Conservation (phyloP, 2,113 vertebrate genomes). For the Zootoca vivipara region DNA sequence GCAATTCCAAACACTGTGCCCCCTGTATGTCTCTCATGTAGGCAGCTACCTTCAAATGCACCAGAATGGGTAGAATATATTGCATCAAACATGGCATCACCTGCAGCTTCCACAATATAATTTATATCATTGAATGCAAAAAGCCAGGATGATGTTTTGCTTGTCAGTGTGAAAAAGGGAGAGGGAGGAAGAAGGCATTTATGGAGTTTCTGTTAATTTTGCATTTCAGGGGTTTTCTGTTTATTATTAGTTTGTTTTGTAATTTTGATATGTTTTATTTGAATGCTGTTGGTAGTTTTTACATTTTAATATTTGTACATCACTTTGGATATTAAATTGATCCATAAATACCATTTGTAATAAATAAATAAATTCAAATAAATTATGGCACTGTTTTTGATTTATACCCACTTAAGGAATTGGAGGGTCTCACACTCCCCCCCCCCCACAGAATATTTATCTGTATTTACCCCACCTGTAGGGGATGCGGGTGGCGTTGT, state of each 20-base stretch:
- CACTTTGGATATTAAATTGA: not conserved
- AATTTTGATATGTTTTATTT: not conserved
- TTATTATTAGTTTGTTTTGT: not conserved
- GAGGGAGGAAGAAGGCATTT: too few species aligned
- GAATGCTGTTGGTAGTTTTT: not conserved
- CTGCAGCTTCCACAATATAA: too few species aligned
- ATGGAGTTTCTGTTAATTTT: not conserved
- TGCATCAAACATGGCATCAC: too few species aligned
- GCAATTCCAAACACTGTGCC: too few species aligned
- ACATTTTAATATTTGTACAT: not conserved
- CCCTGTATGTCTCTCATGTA: too few species aligned
- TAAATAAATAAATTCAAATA: not conserved
- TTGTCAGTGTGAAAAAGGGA: too few species aligned
- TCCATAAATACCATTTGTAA: not conserved
- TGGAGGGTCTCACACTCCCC: too few species aligned
- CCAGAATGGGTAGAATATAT: too few species aligned
- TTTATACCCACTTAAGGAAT: not conserved
- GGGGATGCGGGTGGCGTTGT: too few species aligned
- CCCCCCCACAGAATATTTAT: not conserved
- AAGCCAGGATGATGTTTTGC: too few species aligned
- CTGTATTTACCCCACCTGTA: not conserved
- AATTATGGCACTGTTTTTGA: not conserved
- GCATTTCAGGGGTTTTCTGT: not conserved
- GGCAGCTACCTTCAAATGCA: too few species aligned
- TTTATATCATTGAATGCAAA: too few species aligned